phyloP scores from a whole-genome alignment of 2,888 invertebrate genomes.

The Adineta ricciae region DNA sequence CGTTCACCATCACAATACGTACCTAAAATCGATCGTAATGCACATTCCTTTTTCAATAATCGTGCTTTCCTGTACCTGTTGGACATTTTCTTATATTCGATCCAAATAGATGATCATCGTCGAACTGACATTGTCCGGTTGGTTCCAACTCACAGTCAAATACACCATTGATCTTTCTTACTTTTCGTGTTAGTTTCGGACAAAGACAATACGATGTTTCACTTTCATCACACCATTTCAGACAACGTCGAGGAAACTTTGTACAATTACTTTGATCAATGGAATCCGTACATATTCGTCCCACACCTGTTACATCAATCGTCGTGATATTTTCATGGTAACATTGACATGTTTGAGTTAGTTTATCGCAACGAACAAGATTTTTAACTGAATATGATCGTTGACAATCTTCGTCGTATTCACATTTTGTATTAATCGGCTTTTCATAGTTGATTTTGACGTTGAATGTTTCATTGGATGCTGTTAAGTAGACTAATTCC shows the following conservation, averaged over 20 bases:
- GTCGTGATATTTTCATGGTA: not conserved
- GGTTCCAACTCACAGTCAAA: conserved; percentile 16
- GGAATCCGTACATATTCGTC: not conserved
- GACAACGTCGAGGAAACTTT: not conserved
- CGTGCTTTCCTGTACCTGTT: not conserved
- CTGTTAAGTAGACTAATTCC: conserved; percentile 17
- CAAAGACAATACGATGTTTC: conserved; percentile 1
- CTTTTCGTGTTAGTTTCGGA: conserved; percentile 14
- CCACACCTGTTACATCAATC: not conserved
- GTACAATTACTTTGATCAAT: conserved; percentile 14
- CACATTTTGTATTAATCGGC: not conserved
- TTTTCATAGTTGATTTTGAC: not conserved
- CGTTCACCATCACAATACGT: not conserved
- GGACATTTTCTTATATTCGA: conserved; percentile 3
- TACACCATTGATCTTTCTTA: not conserved
- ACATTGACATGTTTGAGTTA: conserved; percentile 12
- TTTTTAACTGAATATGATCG: not conserved
- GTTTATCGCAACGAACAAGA: not conserved
- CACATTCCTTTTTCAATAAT: no score
- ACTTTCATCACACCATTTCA: conserved; percentile 1
- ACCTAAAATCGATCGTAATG: no score
- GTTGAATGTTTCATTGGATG: conserved; percentile 20
- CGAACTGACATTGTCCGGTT: not conserved
- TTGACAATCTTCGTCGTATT: conserved; percentile 10
- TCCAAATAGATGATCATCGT: not conserved